A percentile compares a stretch with the other conserved stretches of the same genome.
These are phyloP conservation scores for Artemia sinica DNA, from an alignment of 2,888 invertebrate genomes.

Conservation along the genomic window DNA sequence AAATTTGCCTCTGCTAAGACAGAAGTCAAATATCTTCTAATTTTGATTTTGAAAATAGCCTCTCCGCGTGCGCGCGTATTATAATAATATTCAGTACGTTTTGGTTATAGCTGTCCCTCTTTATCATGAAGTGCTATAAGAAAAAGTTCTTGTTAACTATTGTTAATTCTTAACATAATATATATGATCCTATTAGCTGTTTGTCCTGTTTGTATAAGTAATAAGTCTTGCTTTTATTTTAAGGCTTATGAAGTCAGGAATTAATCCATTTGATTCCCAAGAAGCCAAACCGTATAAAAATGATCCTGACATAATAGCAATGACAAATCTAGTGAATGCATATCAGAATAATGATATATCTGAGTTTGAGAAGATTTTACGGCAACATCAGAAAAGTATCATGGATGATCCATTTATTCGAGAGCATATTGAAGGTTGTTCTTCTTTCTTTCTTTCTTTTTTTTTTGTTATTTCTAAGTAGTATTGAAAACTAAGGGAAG, in stretches of 20 bases:
- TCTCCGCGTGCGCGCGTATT: too few relatives aligned
- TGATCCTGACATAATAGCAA: slow-evolving; percentile 94
- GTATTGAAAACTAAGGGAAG: slow-evolving; percentile 85
- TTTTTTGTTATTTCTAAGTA: slow-evolving; percentile 39
- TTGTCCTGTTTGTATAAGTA: neutral
- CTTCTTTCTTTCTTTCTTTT: slow-evolving; percentile 22
- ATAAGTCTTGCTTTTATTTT: slow-evolving; percentile 23
- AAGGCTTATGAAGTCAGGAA: slow-evolving; percentile 96
- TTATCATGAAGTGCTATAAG: neutral
- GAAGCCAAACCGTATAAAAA: slow-evolving; percentile 99
- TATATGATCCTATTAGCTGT: neutral
- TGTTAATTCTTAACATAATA: neutral
- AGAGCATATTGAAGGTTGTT: slow-evolving; percentile 82
- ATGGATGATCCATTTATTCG: slow-evolving; percentile 99
- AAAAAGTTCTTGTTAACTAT: neutral
- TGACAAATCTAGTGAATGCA: slow-evolving; percentile 86
- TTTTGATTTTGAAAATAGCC: too few relatives aligned
- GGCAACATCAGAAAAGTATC: slow-evolving; percentile 80
- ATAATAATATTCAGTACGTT: neutral
- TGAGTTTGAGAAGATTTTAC: slow-evolving; percentile 89
- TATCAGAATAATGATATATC: slow-evolving; percentile 97
- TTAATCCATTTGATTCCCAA: slow-evolving; percentile 98
- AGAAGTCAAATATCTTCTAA: too few relatives aligned
- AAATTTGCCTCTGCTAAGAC: too few relatives aligned
- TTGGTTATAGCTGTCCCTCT: neutral